Percentiles rank a stretch among this genome's conserved stretches.
Conservation (phyloP, 2,113 vertebrate species). For the Cisticola juncidis region DNA sequence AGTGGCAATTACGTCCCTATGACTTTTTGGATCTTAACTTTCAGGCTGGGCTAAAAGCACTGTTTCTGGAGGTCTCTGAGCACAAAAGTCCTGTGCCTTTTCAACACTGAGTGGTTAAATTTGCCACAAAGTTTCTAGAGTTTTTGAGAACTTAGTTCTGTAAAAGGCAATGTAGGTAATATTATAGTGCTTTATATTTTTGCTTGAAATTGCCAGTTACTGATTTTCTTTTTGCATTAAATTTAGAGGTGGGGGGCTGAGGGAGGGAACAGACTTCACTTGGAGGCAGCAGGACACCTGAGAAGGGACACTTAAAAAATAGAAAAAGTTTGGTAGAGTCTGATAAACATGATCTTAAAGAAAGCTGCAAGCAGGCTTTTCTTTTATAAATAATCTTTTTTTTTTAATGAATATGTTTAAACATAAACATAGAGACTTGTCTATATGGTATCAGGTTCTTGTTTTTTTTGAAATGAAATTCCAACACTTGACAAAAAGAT, state of each 20-base stretch:
- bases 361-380: constrained; percentile 65
- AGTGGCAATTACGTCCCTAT: neutral
- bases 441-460: constrained; percentile 71
- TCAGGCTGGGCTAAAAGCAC: neutral
- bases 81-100: constrained; percentile 75
- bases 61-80: constrained; percentile 40
- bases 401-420: constrained; percentile 66
- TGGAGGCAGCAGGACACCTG: neutral
- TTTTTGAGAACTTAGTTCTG: constrained; percentile 54
- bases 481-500: constrained; percentile 69
- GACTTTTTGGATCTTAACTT: neutral
- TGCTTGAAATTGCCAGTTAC: constrained; percentile 54
- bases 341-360: constrained; percentile 61
- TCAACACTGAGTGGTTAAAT: constrained; percentile 50
- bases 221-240: constrained; percentile 44
- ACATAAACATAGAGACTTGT: constrained; percentile 64
- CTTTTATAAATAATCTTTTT: constrained; percentile 54
- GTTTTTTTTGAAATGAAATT: constrained; percentile 45
- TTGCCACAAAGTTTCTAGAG: constrained; percentile 56
- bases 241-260: neutral
- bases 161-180: constrained; percentile 55
- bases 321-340: constrained; percentile 28
- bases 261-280: constrained; percentile 10
- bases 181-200: constrained; percentile 70
- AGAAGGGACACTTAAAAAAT: constrained; percentile 53